Percentiles rank a stretch among this genome's conserved stretches.
Evolutionary conservation across 2,113 vertebrate genomes (phyloP).

Genomic region (Pteronura brasiliensis): DNA sequence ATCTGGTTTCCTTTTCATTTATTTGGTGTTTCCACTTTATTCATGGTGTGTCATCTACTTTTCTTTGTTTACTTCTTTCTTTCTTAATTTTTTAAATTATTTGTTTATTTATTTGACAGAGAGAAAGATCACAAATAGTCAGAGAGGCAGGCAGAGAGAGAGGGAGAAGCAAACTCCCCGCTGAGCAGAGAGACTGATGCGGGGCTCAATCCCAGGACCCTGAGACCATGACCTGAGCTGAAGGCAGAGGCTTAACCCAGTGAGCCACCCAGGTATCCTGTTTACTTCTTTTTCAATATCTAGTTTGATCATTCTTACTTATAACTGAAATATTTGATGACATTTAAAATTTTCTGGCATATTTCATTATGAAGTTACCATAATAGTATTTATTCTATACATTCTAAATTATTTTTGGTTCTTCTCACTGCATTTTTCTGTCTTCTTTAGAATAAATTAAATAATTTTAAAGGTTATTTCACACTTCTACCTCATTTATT

Average conservation of each 20-base stretch:
- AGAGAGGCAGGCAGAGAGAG: no score
- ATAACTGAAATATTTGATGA: neutral
- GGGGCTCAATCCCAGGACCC: no score
- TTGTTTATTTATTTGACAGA: no score
- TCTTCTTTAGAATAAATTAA: neutral
- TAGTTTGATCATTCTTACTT: neutral
- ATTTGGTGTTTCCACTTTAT: neutral
- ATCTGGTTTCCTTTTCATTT: neutral
- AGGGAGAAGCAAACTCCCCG: no score
- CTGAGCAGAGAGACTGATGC: accelerated
- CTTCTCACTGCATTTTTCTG: neutral
- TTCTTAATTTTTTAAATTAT: no score
- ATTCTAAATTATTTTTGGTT: neutral
- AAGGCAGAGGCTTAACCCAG: no score
- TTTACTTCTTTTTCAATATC: neutral
- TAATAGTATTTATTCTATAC: neutral
- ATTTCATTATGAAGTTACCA: neutral
- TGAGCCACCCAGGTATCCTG: no score
- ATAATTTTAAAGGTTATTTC: neutral
- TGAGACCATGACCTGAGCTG: no score
- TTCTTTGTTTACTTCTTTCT: neutral
- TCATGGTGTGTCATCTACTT: neutral
- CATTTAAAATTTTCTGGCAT: neutral
- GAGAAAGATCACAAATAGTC: no score
- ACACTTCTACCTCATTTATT: neutral